Percentiles rank a stretch among this genome's conserved stretches.
These are phyloP conservation scores for Ceyx melanurus DNA, from an alignment of 2,113 vertebrate species.

Conservation along the genomic window DNA sequence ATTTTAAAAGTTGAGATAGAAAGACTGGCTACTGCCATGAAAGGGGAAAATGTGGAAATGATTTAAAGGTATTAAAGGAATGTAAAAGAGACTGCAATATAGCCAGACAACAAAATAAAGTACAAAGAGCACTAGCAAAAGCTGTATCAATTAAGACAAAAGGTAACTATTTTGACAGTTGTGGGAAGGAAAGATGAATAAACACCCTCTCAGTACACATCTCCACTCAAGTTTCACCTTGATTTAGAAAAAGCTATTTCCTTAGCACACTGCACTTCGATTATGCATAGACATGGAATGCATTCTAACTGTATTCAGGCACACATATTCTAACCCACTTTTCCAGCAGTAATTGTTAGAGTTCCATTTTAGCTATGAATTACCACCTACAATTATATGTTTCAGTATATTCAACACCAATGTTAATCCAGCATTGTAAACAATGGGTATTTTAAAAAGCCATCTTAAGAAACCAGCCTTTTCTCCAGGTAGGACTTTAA, in stretches of 20 bases:
- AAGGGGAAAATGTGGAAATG: not conserved
- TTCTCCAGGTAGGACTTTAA: not conserved
- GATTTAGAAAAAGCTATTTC: not conserved
- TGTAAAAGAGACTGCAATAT: not conserved
- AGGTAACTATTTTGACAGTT: not conserved
- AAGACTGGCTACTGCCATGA: constrained; percentile 9
- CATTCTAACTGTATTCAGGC: not conserved
- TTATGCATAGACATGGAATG: not conserved
- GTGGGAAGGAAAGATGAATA: not conserved
- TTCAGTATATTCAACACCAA: not conserved
- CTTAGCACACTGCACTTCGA: not conserved
- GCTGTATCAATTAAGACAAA: not conserved
- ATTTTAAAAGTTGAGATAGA: constrained; percentile 33
- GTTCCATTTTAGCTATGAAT: not conserved
- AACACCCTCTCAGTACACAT: not conserved
- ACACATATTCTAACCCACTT: not conserved
- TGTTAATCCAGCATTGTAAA: not conserved
- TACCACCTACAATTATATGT: not conserved
- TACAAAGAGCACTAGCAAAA: constrained; percentile 7
- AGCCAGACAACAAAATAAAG: not conserved
- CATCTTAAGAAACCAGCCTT: not conserved
- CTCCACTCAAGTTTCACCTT: constrained; percentile 21
- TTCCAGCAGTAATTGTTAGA: not conserved
- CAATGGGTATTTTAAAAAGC: not conserved
- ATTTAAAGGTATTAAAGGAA: constrained; percentile 37